Percentiles rank a stretch among this genome's conserved stretches.
These are phyloP conservation scores for Phrynosoma platyrhinos DNA, from an alignment of 2,113 vertebrate genomes.

Conservation along the genomic window DNA sequence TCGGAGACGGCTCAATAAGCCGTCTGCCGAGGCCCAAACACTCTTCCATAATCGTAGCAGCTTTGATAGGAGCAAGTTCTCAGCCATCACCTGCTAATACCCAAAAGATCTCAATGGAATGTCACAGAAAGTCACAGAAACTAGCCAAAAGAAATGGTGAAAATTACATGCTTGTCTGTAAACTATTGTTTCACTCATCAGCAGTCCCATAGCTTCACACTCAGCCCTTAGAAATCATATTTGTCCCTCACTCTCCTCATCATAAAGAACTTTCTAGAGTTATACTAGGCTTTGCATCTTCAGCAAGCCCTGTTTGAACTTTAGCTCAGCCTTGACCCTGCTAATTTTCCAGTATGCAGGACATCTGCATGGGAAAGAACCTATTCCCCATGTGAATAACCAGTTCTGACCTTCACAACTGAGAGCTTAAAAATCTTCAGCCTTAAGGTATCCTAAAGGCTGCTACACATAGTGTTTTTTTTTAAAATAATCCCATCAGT, in stretches of 20 bases:
- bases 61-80: neutral
- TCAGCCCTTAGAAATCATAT: neutral
- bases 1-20: too few relatives aligned
- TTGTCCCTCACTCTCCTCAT: neutral
- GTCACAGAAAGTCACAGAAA: neutral
- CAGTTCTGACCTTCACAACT: neutral
- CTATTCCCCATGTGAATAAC: neutral
- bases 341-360: neutral
- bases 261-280: neutral
- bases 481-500: neutral
- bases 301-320: neutral
- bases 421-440: neutral
- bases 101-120: neutral
- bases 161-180: neutral
- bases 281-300: neutral
- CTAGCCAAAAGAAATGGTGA: neutral
- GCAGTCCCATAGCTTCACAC: neutral
- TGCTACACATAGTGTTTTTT: neutral
- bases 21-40: too few relatives aligned
- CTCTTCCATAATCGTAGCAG: too few relatives aligned
- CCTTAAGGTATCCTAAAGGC: neutral
- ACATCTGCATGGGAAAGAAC: neutral
- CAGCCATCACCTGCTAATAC: neutral
- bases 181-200: neutral
- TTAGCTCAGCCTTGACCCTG: neutral